phyloP scores from a whole-genome alignment of 2,888 invertebrate species.

The Dugesia japonica region DNA sequence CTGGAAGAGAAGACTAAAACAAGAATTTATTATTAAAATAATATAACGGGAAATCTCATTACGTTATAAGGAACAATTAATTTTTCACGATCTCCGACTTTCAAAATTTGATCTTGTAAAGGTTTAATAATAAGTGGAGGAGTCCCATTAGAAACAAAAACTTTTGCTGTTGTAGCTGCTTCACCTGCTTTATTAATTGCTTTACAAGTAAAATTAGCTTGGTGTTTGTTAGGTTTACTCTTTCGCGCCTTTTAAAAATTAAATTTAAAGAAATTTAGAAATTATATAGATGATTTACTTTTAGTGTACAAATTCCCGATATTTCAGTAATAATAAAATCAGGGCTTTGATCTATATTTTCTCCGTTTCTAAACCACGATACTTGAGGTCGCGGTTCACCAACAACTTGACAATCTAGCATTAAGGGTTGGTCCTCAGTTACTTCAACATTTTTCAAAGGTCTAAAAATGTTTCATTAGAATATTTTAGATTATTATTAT shows the following conservation, averaged over 20 bases:
- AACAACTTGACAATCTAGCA: constrained; percentile 46
- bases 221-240: constrained; percentile 55
- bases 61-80: not conserved
- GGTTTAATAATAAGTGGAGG: constrained; percentile 29
- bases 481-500: no score
- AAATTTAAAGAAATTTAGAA: no score
- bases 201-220: constrained; percentile 63
- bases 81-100: constrained; percentile 12
- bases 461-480: constrained; percentile 10
- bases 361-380: constrained; percentile 52
- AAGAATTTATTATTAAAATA: not conserved
- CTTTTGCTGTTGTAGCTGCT: constrained; percentile 43
- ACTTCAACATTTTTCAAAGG: constrained; percentile 45
- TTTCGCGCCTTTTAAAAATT: constrained; percentile 21
- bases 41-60: not conserved
- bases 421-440: constrained; percentile 43
- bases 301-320: constrained; percentile 62
- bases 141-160: constrained; percentile 37
- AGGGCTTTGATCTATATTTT: constrained; percentile 44
- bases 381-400: constrained; percentile 47
- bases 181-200: constrained; percentile 65
- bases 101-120: not conserved
- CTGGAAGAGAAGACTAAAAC: not conserved
- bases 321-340: constrained; percentile 62
- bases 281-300: constrained; percentile 51